Evolutionary conservation across 2,797 vertebrate genomes (phyloP).

Genomic region (Lateolabrax maculatus): DNA sequence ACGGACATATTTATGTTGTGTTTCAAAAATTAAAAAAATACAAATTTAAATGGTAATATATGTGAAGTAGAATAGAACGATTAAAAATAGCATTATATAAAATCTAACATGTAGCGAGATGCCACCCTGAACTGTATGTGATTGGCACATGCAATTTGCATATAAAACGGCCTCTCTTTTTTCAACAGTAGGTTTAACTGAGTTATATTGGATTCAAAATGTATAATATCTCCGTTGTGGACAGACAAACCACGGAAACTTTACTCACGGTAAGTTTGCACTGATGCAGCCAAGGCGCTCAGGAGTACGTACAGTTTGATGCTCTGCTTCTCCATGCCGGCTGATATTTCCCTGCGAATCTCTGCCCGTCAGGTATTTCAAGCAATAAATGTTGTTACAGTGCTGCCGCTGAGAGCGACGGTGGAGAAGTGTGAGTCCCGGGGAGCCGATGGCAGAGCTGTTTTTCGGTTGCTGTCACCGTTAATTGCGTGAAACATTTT

Average conservation of each 20-base stretch:
- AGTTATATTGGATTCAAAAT: background rate
- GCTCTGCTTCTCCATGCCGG: slow-evolving; percentile 49
- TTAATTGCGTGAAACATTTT: background rate
- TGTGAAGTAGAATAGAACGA: background rate
- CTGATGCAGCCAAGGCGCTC: slow-evolving; percentile 43
- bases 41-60: background rate
- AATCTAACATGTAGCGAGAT: background rate
- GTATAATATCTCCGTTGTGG: background rate
- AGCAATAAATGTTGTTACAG: background rate
- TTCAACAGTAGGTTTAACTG: background rate
- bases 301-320: slow-evolving; percentile 54
- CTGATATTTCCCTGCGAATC: background rate
- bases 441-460: fast-evolving
- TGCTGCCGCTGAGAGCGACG: background rate
- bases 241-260: background rate
- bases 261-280: slow-evolving; percentile 75
- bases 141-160: background rate
- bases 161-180: background rate
- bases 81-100: background rate
- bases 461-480: background rate
- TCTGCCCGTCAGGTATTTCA: background rate
- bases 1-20: background rate
- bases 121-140: background rate
- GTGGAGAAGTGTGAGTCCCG: background rate
- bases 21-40: background rate